phyloP scores from a whole-genome alignment of 2,113 vertebrate genomes.

The Engraulis encrasicolus region DNA sequence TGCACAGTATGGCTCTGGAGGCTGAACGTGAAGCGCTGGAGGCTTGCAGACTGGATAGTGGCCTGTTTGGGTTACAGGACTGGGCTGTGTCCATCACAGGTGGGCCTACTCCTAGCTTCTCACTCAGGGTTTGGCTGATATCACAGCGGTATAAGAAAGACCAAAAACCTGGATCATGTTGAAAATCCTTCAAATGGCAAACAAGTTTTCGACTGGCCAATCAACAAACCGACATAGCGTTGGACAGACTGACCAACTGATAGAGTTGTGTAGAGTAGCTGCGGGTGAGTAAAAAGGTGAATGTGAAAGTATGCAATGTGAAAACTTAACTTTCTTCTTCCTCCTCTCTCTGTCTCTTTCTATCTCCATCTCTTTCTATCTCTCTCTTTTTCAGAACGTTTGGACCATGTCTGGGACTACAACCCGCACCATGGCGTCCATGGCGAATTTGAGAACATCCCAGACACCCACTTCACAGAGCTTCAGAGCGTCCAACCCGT shows the following conservation, averaged over 20 bases:
- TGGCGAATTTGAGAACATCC: conserved; percentile 89
- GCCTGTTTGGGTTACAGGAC: not conserved
- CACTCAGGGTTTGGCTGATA: not conserved
- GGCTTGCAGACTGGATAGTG: not conserved
- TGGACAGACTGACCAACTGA: no score
- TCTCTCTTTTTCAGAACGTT: conserved; percentile 30
- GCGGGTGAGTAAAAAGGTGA: not conserved
- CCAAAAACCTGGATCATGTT: no score
- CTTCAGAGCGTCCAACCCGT: conserved; percentile 92
- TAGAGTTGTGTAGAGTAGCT: no score
- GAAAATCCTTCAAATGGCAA: no score
- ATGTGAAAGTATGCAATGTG: not conserved
- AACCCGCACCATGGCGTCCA: conserved; percentile 82
- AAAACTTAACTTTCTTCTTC: not conserved
- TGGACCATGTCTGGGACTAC: conserved; percentile 94
- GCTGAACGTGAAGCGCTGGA: not conserved
- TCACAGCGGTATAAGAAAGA: no score
- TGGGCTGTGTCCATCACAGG: not conserved
- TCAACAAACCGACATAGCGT: no score
- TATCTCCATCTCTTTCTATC: not conserved
- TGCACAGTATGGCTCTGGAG: not conserved
- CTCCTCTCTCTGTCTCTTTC: not conserved
- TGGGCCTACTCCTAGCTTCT: not conserved
- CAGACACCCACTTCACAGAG: conserved; percentile 93
- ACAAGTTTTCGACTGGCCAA: no score